A percentile compares a stretch with the other conserved stretches of the same genome.
Evolutionary conservation across 2,113 vertebrate species (phyloP).

Genomic region (Gobio gobio): DNA sequence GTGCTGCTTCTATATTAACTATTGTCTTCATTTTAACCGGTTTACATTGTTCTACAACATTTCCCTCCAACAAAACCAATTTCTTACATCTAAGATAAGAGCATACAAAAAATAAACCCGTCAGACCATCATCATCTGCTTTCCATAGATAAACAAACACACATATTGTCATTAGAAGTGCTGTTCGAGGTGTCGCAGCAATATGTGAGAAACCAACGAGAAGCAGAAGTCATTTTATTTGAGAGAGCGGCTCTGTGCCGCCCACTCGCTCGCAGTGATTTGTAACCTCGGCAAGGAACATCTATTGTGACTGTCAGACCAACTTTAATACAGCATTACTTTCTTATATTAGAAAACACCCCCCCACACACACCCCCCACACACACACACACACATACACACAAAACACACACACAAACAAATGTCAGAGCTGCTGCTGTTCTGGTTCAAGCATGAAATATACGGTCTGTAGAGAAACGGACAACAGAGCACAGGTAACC

Average conservation of each 20-base stretch:
- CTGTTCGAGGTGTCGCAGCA: slow-evolving; percentile 50
- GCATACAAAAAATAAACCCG: slow-evolving; percentile 6
- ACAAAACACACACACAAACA: neutral
- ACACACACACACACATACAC: neutral
- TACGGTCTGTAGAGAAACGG: neutral
- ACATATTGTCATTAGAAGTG: slow-evolving; percentile 41
- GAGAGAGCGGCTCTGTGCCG: slow-evolving; percentile 62
- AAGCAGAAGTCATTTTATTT: slow-evolving; percentile 66
- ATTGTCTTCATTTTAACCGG: neutral
- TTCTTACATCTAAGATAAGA: slow-evolving; percentile 23
- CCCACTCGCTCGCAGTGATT: slow-evolving; percentile 68
- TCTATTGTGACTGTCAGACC: slow-evolving; percentile 69
- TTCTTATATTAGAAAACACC: slow-evolving; percentile 64
- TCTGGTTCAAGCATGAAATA: slow-evolving; percentile 12
- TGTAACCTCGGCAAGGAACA: slow-evolving; percentile 67
- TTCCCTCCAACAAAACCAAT: neutral
- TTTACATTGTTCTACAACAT: neutral
- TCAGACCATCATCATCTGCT: neutral
- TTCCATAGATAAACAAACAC: slow-evolving; percentile 39
- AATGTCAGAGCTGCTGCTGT: neutral
- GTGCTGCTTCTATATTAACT: neutral
- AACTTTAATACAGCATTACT: slow-evolving; percentile 69
- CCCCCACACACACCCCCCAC: neutral
- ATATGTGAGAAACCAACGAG: slow-evolving; percentile 59
- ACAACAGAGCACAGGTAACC: neutral